These are phyloP conservation scores for Darevskia mixta DNA, from an alignment of 2,797 vertebrate species.

Conservation along the genomic window DNA sequence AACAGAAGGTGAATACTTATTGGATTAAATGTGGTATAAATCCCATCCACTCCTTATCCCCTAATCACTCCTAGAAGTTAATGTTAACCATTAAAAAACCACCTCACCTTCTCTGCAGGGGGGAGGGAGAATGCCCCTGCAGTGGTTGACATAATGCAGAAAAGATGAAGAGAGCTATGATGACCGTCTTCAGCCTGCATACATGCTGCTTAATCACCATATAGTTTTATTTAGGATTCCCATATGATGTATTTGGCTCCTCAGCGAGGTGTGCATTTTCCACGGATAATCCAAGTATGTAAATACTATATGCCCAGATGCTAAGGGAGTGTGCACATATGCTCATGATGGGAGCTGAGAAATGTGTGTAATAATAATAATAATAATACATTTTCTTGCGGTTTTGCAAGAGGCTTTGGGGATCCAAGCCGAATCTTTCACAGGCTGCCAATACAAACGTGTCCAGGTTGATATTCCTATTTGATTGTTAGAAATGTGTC, in stretches of 20 bases:
- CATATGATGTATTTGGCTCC: constrained; percentile 50
- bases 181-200: constrained; percentile 5
- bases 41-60: background rate
- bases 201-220: constrained; percentile 42
- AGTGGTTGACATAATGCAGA: background rate
- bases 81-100: constrained; percentile 40
- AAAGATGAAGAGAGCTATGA: constrained; percentile 41
- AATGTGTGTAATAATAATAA: background rate
- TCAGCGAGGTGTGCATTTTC: constrained; percentile 55
- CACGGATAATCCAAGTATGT: constrained; percentile 50
- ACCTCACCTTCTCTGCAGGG: constrained; percentile 29
- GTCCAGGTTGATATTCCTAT: background rate
- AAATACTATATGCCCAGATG: constrained; percentile 38
- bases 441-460: constrained; percentile 42
- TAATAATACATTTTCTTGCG: constrained; percentile 44
- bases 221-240: constrained; percentile 54
- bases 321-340: constrained; percentile 23
- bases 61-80: constrained; percentile 42
- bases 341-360: constrained; percentile 19
- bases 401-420: constrained; percentile 34
- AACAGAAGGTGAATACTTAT: constrained; percentile 36
- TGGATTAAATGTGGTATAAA: constrained; percentile 48
- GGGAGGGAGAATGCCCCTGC: constrained; percentile 3
- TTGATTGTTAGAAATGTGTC: constrained; percentile 23
- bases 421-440: background rate